phyloP scores from a whole-genome alignment of 2,113 vertebrate genomes.

The Hiodon alosoides region DNA sequence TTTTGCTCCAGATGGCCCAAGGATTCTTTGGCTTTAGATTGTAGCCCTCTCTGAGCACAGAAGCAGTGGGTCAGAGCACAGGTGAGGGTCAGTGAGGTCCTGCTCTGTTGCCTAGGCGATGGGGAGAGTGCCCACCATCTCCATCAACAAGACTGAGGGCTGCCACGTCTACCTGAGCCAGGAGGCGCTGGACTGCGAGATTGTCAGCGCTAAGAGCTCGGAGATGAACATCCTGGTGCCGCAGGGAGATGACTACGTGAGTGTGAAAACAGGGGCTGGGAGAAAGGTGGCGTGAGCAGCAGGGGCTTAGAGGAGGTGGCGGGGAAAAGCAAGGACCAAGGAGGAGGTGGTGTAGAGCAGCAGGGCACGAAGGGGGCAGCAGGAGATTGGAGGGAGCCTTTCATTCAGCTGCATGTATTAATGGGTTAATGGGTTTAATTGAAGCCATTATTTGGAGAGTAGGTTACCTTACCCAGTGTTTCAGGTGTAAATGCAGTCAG shows the following conservation, averaged over 20 bases:
- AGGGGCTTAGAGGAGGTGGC: neutral
- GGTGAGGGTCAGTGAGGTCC: neutral
- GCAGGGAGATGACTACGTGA: slow-evolving; percentile 84
- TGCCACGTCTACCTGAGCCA: slow-evolving; percentile 93
- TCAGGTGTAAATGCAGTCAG: no score
- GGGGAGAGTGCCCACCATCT: slow-evolving; percentile 91
- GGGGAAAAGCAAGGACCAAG: no score
- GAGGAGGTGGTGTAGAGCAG: no score
- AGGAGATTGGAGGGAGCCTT: no score
- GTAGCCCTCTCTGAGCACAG: no score
- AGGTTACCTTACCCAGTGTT: no score
- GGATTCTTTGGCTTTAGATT: neutral
- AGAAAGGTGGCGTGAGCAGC: neutral
- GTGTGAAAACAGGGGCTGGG: slow-evolving; percentile 38
- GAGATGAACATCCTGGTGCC: slow-evolving; percentile 96
- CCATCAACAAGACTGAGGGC: slow-evolving; percentile 96
- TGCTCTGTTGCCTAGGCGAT: slow-evolving; percentile 68
- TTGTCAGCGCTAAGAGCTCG: slow-evolving; percentile 93
- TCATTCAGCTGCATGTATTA: no score
- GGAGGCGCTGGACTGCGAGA: slow-evolving; percentile 80
- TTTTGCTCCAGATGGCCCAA: no score
- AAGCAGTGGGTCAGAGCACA: neutral
- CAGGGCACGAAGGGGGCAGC: neutral
- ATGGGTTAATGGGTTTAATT: no score
- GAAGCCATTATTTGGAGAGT: no score